Conservation (phyloP, 2,113 vertebrate genomes). For the Aleadryas rufinucha region DNA sequence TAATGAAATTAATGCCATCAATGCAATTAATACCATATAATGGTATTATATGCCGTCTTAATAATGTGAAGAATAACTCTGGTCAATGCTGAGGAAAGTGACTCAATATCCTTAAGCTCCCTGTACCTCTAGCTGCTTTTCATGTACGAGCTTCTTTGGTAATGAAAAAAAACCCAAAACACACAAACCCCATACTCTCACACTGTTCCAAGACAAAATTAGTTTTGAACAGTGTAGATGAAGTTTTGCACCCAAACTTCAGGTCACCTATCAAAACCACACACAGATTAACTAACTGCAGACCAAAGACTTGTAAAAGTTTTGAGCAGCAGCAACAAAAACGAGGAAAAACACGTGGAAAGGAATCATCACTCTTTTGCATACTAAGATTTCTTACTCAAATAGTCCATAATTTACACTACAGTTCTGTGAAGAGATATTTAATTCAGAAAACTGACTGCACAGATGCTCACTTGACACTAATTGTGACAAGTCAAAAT, state of each 20-base stretch:
- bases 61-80: not conserved
- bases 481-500: not conserved
- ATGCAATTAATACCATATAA: not conserved
- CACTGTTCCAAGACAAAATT: not conserved
- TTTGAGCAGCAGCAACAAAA: not conserved
- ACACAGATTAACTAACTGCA: not conserved
- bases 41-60: not conserved
- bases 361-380: not conserved
- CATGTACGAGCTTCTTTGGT: accelerated
- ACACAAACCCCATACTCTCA: not conserved
- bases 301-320: not conserved
- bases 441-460: not conserved
- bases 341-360: not conserved
- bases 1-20: not conserved
- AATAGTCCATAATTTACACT: not conserved
- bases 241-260: not conserved
- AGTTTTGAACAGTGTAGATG: not conserved
- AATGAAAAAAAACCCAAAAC: not conserved
- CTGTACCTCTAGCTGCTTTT: not conserved
- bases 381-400: not conserved
- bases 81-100: not conserved
- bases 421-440: not conserved
- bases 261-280: not conserved
- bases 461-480: not conserved
- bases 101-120: not conserved